phyloP scores from a whole-genome alignment of 2,888 invertebrate species.

The Cheilosia impressa region DNA sequence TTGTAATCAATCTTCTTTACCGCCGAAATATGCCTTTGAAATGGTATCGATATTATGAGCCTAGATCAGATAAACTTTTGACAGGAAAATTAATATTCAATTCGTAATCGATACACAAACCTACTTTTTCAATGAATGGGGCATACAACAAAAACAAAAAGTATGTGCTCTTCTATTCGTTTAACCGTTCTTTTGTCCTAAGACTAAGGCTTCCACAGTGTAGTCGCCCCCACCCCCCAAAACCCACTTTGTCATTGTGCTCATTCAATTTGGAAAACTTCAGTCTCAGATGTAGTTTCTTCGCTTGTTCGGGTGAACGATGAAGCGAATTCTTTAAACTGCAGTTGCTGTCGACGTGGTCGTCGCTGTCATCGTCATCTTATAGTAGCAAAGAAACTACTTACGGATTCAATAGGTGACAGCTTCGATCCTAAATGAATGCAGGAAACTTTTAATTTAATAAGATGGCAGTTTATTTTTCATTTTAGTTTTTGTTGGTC shows the following conservation, averaged over 20 bases:
- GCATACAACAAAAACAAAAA: conserved; percentile 13
- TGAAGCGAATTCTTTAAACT: conserved; percentile 45
- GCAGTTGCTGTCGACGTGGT: conserved; percentile 30
- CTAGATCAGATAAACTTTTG: background rate
- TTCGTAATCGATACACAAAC: conserved; percentile 30
- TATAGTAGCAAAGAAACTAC: conserved; percentile 30
- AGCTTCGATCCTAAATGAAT: conserved; percentile 68
- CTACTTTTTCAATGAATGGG: conserved; percentile 19
- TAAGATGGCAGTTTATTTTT: conserved; percentile 68
- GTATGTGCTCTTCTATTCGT: background rate
- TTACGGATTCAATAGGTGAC: conserved; percentile 64
- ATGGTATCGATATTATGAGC: conserved; percentile 7
- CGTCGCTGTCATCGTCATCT: conserved; percentile 21
- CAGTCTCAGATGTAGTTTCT: conserved; percentile 30
- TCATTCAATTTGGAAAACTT: conserved; percentile 42
- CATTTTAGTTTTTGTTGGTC: conserved; percentile 37
- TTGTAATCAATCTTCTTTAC: too few species aligned
- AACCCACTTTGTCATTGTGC: background rate
- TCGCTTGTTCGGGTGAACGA: conserved; percentile 11
- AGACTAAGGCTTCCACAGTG: conserved; percentile 26
- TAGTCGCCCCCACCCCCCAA: background rate
- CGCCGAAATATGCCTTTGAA: background rate
- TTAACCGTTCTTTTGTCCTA: conserved; percentile 42
- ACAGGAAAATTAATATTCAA: conserved; percentile 50
- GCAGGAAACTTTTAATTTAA: conserved; percentile 69